Base-by-base conservation (phyloP, 2,888 invertebrate species). In the Mimas tiliae region DNA sequence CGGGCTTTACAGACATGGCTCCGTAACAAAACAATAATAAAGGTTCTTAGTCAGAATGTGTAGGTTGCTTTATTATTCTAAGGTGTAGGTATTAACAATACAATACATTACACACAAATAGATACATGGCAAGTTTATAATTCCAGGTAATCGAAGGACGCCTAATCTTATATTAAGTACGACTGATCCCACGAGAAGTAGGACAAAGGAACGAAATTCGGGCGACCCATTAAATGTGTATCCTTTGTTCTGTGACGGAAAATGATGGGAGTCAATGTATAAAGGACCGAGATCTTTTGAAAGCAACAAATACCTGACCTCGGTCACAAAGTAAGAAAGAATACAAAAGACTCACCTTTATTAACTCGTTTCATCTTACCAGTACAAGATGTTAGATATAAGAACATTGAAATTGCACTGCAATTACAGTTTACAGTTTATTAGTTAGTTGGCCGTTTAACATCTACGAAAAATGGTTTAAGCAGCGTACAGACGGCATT, bases 241-340 rank as follows among this genome's bases (percentile, higher is more conserved):
- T 72, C 80, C 83, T 87, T 90, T 90, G 88, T 90, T 88, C 85
- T 78, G 72, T 64, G 68, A 77, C 81, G 83, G 85, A 85, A 87
- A 87, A 86, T 87, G 83, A 86, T 82, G 81, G n/a, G 80, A 82
- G 79, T 72, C 73, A 68, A 70, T 73, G 74, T 77, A 84, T 83
- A 86, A 85, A 82, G 80, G 58, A 58, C 58, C 12, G 58, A 73
- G 74, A 72, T 79, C 87, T 81, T 87, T 88, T 85, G 79, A 84
- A 82, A 83, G 80, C 81, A 70, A 80, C 83, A 77, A 84, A 83
- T 81, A 80, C 83, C 84, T 85, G 83, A 85, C 85, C 83, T 78
- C 78, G 72, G 66, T 38, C 58, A 58, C 42, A 58, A 58, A 58
- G 58, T 42, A 55, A 55, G 16, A 42, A 58, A 16, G 19, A 19